Evolutionary conservation across 2,888 invertebrate genomes (phyloP).

Genomic region (Zhuqinia jingwanae): DNA sequence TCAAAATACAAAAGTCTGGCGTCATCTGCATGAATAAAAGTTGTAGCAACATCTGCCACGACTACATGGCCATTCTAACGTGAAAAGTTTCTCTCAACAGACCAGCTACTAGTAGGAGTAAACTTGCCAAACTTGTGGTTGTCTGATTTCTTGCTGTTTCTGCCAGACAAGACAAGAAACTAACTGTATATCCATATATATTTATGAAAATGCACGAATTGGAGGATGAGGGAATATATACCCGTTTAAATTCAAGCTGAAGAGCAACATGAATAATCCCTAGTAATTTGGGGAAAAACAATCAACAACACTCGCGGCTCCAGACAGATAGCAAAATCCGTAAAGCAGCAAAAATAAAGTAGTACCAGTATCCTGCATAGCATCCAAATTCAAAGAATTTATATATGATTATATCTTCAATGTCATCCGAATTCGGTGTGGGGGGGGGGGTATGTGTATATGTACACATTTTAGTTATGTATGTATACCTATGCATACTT

Average conservation of each 20-base stretch:
- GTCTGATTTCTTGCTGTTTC: conserved; percentile 28
- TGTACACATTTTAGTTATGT: too few species aligned
- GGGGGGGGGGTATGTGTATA: too few species aligned
- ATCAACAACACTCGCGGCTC: conserved; percentile 28
- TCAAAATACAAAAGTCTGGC: conserved; percentile 20
- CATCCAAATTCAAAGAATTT: not conserved
- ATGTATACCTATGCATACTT: too few species aligned
- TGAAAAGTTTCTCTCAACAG: not conserved
- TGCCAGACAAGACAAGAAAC: not conserved
- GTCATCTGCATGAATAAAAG: conserved; percentile 19
- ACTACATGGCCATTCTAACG: not conserved
- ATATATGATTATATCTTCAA: not conserved
- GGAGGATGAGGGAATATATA: not conserved
- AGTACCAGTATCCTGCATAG: not conserved
- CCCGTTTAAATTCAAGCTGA: conserved; percentile 28
- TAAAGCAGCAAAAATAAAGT: conserved; percentile 17
- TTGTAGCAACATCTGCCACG: conserved; percentile 23
- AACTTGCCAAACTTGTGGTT: conserved; percentile 18
- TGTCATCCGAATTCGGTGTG: conserved; percentile 15
- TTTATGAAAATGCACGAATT: not conserved
- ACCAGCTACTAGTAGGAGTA: not conserved
- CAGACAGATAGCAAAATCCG: too few species aligned
- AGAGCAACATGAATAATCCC: conserved; percentile 19
- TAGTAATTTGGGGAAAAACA: conserved; percentile 42
- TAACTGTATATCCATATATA: not conserved